A percentile compares a stretch with the other conserved stretches of the same genome.
These are phyloP conservation scores for Drosophila willistoni DNA, from an alignment of 1,140 invertebrate species.

Conservation along the genomic window DNA sequence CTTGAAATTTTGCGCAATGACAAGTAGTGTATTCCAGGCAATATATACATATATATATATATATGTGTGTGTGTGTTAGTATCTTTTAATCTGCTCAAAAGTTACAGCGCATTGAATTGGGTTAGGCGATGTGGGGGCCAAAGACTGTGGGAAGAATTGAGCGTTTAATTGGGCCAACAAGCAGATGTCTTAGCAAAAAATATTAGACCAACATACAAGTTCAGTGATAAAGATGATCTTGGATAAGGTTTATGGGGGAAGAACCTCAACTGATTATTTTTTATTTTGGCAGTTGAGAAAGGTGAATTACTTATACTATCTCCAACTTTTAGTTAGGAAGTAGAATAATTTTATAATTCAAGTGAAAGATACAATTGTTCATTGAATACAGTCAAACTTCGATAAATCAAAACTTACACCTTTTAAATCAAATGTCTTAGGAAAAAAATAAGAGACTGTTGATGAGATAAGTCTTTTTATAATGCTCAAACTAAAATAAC, in stretches of 20 bases:
- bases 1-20: conserved; percentile 68
- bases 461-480: no score
- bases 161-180: conserved; percentile 57
- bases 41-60: background rate
- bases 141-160: conserved; percentile 55
- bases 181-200: conserved; percentile 19
- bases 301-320: background rate
- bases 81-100: conserved; percentile 41
- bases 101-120: conserved; percentile 52
- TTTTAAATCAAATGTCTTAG: no score
- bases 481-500: no score
- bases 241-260: conserved; percentile 52
- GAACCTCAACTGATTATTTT: conserved; percentile 21
- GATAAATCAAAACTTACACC: no score
- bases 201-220: conserved; percentile 4
- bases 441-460: no score
- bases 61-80: conserved; percentile 30
- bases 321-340: background rate
- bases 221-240: conserved; percentile 22
- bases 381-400: no score
- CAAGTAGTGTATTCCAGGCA: conserved; percentile 53
- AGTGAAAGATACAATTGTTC: no score
- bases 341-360: background rate
- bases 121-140: conserved; percentile 35
- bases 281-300: background rate